A percentile compares a stretch with the other conserved stretches of the same genome.
Conservation (phyloP, 2,797 vertebrate genomes). For the Sitta carolinensis region DNA sequence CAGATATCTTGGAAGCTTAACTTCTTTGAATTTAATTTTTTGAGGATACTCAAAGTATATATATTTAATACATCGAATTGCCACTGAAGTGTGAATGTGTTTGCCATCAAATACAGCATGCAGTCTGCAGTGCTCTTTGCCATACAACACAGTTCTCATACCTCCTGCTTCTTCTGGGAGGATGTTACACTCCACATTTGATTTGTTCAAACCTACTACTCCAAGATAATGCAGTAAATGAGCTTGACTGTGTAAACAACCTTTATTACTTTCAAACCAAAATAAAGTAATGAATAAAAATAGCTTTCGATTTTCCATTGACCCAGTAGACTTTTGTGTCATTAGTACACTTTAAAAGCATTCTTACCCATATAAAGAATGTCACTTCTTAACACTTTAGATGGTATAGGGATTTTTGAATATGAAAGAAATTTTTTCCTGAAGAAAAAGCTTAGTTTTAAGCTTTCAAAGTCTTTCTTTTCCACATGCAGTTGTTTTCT, state of each 20-base stretch:
- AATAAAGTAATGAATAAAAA: neutral
- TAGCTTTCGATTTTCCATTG: neutral
- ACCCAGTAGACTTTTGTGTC: neutral
- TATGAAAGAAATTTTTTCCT: neutral
- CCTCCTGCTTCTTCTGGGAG: neutral
- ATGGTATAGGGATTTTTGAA: neutral
- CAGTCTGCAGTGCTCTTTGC: neutral
- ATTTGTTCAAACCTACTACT: neutral
- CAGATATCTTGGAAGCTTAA: neutral
- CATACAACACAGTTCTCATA: neutral
- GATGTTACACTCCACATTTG: neutral
- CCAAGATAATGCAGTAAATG: neutral
- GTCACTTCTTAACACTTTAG: neutral
- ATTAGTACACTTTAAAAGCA: neutral
- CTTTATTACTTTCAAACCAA: neutral
- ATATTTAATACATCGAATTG: neutral
- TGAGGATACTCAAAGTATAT: neutral
- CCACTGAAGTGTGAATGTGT: neutral
- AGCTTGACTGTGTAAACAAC: neutral
- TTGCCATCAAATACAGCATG: neutral
- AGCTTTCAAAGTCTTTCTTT: neutral
- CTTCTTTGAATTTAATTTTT: neutral
- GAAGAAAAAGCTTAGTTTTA: neutral
- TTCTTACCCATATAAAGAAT: neutral
- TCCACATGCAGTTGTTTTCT: neutral